These are phyloP conservation scores for Chroicocephalus ridibundus DNA, from an alignment of 2,113 vertebrate genomes.

Conservation along the genomic window DNA sequence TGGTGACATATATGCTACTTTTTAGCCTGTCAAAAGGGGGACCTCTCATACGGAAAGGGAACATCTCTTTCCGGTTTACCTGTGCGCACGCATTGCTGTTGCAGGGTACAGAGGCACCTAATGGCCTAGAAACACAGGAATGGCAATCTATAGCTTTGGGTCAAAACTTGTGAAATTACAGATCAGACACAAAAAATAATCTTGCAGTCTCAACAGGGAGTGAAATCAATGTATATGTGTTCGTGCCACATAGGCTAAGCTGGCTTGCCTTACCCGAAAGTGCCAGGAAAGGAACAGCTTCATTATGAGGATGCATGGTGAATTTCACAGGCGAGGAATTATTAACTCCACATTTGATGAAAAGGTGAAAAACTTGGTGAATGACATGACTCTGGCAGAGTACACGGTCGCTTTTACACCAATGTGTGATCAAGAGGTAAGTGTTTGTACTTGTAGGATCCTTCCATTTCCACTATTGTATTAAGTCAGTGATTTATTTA, in stretches of 20 bases:
- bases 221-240: background rate
- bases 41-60: background rate
- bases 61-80: background rate
- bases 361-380: constrained; percentile 65
- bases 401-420: constrained; percentile 53
- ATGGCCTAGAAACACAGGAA: background rate
- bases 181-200: background rate
- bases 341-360: constrained; percentile 48
- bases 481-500: background rate
- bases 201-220: background rate
- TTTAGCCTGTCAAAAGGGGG: background rate
- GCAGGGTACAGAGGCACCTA: background rate
- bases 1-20: background rate
- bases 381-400: constrained; percentile 70
- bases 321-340: constrained; percentile 56
- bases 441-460: background rate
- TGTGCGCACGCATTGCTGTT: rapidly evolving
- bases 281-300: constrained; percentile 80
- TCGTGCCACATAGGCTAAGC: constrained; percentile 36
- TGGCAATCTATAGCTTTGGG: background rate
- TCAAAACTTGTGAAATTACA: background rate
- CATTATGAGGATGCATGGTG: constrained; percentile 64
- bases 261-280: constrained; percentile 80
- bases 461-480: background rate
- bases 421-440: background rate